Conservation (phyloP, 1,140 invertebrate species). For the Drosophila cardini region DNA sequence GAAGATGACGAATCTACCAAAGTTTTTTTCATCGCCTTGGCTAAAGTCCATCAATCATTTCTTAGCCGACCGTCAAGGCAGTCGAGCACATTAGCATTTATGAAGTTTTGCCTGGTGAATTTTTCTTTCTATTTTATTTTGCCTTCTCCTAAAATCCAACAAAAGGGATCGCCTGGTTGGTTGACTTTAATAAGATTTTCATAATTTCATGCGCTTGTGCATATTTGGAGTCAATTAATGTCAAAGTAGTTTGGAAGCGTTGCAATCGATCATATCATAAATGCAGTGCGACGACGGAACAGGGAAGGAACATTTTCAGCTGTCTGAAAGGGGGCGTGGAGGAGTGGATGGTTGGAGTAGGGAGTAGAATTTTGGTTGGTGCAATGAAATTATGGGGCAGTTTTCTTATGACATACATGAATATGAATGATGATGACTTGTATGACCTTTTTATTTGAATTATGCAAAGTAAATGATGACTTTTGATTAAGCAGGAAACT, state of each 20-base stretch:
- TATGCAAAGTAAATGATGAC: constrained; percentile 41
- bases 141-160: constrained; percentile 16
- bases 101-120: constrained; percentile 63
- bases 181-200: constrained; percentile 82
- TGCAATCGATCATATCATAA: constrained; percentile 77
- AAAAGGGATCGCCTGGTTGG: constrained; percentile 37
- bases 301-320: constrained; percentile 15
- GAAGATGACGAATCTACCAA: constrained; percentile 31
- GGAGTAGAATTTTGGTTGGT: constrained; percentile 1
- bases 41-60: constrained; percentile 74
- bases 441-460: constrained; percentile 33
- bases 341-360: too few relatives aligned
- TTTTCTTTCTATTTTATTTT: constrained; percentile 29
- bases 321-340: constrained; percentile 3
- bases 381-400: constrained; percentile 68
- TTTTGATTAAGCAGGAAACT: constrained; percentile 42
- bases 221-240: constrained; percentile 83
- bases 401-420: constrained; percentile 57
- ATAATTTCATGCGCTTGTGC: constrained; percentile 82
- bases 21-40: constrained; percentile 40
- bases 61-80: constrained; percentile 56
- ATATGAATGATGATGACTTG: constrained; percentile 69
- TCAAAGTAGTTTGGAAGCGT: constrained; percentile 68
- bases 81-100: constrained; percentile 75
- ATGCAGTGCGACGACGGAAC: constrained; percentile 49